Evolutionary conservation across 2,113 vertebrate species (phyloP).

Genomic region (Leucoraja erinaceus): DNA sequence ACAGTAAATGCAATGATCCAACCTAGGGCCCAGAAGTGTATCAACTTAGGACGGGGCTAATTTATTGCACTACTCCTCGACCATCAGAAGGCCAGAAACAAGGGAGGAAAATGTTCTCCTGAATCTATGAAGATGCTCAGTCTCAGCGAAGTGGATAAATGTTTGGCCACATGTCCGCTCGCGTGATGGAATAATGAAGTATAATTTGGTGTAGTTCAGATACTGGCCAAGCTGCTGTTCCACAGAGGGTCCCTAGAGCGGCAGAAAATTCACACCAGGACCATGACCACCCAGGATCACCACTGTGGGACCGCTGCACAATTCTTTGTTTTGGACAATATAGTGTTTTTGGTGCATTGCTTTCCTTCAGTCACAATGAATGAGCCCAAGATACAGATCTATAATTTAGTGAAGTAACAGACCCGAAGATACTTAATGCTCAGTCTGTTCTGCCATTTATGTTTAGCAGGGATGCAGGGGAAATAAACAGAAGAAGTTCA

Average conservation of each 20-base stretch:
- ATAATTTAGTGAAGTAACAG: not conserved
- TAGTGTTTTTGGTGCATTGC: not conserved
- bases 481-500: not conserved
- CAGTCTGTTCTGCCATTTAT: not conserved
- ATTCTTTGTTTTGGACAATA: slow-evolving; percentile 3
- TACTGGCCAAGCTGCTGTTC: not conserved
- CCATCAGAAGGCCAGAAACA: not conserved
- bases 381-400: not conserved
- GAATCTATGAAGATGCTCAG: not conserved
- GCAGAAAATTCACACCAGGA: not conserved
- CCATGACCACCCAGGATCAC: not conserved
- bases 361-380: not conserved
- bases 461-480: not conserved
- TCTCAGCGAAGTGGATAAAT: not conserved
- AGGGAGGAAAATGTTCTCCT: not conserved
- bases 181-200: not conserved
- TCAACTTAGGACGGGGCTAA: not conserved
- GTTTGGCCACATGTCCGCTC: not conserved
- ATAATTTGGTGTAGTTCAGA: not conserved
- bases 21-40: not conserved
- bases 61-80: not conserved
- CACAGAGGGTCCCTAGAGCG: too few relatives aligned
- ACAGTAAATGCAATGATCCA: not conserved
- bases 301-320: too few relatives aligned
- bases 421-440: not conserved